These are phyloP conservation scores for Epizoanthus fatuus DNA, from an alignment of 92 coral and sea anemone genomes.

Conservation along the genomic window DNA sequence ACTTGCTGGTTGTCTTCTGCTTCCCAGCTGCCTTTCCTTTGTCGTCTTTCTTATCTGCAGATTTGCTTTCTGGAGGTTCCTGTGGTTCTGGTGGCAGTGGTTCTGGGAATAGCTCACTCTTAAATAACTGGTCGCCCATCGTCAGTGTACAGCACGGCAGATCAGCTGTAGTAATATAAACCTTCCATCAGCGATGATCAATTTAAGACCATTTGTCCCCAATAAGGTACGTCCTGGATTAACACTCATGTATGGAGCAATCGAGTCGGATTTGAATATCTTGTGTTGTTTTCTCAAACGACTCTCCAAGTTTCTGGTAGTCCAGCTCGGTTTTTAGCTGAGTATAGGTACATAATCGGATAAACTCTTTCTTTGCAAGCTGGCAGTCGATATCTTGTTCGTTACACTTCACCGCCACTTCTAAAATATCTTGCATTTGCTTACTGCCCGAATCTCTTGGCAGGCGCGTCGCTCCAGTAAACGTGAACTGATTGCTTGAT, in stretches of 20 bases:
- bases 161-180: constrained; percentile 54
- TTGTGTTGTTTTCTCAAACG: constrained; percentile 38
- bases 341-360: constrained; percentile 52
- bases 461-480: constrained; percentile 85
- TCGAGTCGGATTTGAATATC: too few relatives aligned
- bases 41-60: constrained; percentile 26
- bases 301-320: constrained; percentile 70
- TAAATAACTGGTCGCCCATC: constrained; percentile 73
- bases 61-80: constrained; percentile 11
- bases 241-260: too few relatives aligned
- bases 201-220: too few relatives aligned
- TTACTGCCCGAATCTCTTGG: constrained; percentile 64
- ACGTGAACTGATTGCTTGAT: constrained; percentile 46
- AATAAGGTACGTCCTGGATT: too few relatives aligned
- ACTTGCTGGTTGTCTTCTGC: constrained; percentile 7
- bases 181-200: too few relatives aligned
- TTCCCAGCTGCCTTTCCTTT: constrained; percentile 20
- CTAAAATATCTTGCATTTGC: constrained; percentile 60
- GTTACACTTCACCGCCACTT: constrained; percentile 69
- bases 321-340: constrained; percentile 79
- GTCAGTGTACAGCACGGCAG: constrained; percentile 85
- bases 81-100: constrained; percentile 25
- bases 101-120: constrained; percentile 65
- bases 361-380: constrained; percentile 43
- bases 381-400: constrained; percentile 29